phyloP scores from a whole-genome alignment of 2,797 vertebrate genomes.

The Poeciliopsis gracilis region DNA sequence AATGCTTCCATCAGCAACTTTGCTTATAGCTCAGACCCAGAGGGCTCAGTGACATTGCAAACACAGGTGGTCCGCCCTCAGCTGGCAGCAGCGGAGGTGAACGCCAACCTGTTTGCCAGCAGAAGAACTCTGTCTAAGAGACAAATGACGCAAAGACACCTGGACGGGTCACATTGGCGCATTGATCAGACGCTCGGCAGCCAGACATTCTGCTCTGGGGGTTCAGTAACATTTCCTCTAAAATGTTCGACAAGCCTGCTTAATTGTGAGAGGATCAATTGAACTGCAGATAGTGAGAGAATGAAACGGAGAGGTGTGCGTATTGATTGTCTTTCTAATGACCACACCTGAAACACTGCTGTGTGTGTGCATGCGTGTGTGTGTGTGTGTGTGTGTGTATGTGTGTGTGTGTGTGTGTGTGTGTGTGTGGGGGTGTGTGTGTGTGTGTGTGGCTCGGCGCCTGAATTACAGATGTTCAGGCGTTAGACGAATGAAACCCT shows the following conservation, averaged over 20 bases:
- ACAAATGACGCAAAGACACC: conserved; percentile 52
- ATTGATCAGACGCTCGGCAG: conserved; percentile 57
- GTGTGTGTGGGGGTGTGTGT: background rate
- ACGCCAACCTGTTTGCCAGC: conserved; percentile 50
- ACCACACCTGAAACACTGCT: conserved; percentile 56
- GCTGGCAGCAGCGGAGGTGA: conserved; percentile 48
- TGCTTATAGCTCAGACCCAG: conserved; percentile 38
- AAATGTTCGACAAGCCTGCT: conserved; percentile 75
- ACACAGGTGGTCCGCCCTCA: conserved; percentile 59
- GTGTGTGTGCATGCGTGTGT: conserved; percentile 31
- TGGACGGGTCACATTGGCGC: conserved; percentile 67
- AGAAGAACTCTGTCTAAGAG: conserved; percentile 43
- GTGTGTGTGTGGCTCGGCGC: background rate
- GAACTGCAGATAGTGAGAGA: conserved; percentile 63
- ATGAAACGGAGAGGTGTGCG: conserved; percentile 55
- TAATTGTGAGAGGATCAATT: conserved; percentile 75
- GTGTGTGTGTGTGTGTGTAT: background rate
- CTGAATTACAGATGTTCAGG: background rate
- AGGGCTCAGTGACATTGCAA: conserved; percentile 71
- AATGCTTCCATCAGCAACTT: conserved; percentile 49
- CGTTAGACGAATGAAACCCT: background rate
- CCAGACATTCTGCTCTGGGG: conserved; percentile 35
- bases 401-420: conserved; percentile 26
- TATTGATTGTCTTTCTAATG: conserved; percentile 68
- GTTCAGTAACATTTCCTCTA: conserved; percentile 66